Evolutionary conservation across 2,888 invertebrate genomes (phyloP), one percentile per base, ranked within the genome.

Genomic region (Branchellion lobata): DNA sequence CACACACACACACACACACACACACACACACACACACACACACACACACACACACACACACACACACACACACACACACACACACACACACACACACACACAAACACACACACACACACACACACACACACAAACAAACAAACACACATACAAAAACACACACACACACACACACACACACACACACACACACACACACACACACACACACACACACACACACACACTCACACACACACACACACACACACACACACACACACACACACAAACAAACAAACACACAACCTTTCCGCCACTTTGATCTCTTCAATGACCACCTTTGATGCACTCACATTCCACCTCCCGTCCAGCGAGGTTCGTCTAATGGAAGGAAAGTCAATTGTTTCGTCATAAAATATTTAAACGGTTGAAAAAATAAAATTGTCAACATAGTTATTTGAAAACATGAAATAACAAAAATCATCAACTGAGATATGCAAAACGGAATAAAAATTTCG

Each of bases 11-110:
- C 40, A 40, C 40, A 40, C 31, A 21, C n/a, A 47, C 24, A n/a
- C n/a, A 27, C n/a, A 78, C 36, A 78, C 29, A 78, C 65, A 78
- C 33, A 68, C 65, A 78, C 33, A 78, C 65, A 78, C 33, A 78
- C 65, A 78, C 11, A 68, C 36, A 78, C 24, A 73, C 53, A 79
- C 47, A 40, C 51, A 79, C 47, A 51, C 53, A 73, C 1, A 53
- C 51, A 73, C 29, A 33, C 61, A 73, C 31, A 53, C 51, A 73
- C 34, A 33, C 18, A 73, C 27, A 73, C 51, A 73, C 47, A 53
- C 33, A 79, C 34, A 47, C 36, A 74, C 34, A 47, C 36, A 74
- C 34, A 74, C 36, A 74, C 29, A 74, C 36, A 74, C 29, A 47
- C 36, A 74, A 3, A 74, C 36, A 47, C 24, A 47, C 18, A 47